These are phyloP conservation scores for Dioctria rufipes DNA, from an alignment of 2,888 invertebrate genomes.

Conservation along the genomic window DNA sequence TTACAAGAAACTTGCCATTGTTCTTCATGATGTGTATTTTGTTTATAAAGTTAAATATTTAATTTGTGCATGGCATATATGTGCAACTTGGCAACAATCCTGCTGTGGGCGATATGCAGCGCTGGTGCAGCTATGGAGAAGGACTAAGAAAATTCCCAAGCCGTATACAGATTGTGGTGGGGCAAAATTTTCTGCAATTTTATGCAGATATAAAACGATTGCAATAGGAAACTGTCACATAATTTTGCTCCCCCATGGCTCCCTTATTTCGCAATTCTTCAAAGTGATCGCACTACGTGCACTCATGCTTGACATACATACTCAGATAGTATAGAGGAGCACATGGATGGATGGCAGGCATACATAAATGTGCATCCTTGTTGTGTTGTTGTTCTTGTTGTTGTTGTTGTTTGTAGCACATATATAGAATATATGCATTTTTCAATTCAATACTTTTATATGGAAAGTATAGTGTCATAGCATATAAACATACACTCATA, in stretches of 20 bases:
- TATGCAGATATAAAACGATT: slow-evolving; percentile 31
- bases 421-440: neutral
- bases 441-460: neutral
- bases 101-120: neutral
- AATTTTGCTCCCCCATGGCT: slow-evolving; percentile 46
- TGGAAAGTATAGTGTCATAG: neutral
- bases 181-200: neutral
- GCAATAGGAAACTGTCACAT: slow-evolving; percentile 48
- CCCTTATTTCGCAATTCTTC: slow-evolving; percentile 54
- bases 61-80: slow-evolving; percentile 15
- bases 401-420: neutral
- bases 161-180: neutral
- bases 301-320: slow-evolving; percentile 59
- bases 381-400: neutral
- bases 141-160: neutral
- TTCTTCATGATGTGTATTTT: slow-evolving; percentile 1
- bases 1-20: slow-evolving; percentile 17
- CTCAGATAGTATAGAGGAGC: neutral
- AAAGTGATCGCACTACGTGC: slow-evolving; percentile 57
- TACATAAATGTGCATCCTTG: neutral
- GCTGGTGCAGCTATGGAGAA: neutral
- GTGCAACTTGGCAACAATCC: neutral
- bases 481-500: neutral
- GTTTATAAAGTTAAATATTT: slow-evolving; percentile 49
- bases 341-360: neutral